Base-by-base conservation (phyloP, 2,888 invertebrate genomes). In the Cephonodes hylas region DNA sequence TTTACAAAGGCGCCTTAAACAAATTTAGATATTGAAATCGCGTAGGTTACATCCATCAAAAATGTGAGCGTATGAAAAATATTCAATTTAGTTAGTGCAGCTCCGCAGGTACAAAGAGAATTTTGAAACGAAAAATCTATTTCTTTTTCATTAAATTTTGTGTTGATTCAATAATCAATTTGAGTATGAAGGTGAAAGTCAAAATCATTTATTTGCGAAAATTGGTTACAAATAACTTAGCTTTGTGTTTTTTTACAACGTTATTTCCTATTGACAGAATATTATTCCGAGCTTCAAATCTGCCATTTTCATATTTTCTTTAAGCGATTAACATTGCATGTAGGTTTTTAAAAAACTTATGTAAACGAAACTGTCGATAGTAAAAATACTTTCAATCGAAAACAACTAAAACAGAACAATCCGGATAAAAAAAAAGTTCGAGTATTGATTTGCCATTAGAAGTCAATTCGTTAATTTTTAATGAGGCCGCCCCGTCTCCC, bases 371-470 rank as follows among this genome's bases (percentile, higher is more conserved):
- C n/a, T n/a, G n/a, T n/a, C n/a, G n/a, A n/a, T n/a, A 27, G 7
- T 31, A 53, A 15, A 25, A 7, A 27, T 7, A 53, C 10, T 10
- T 6, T 3, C 6, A 27, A n/a, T n/a, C n/a, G n/a, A n/a, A n/a
- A 8, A 31, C 4, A 31, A n/a, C 22, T 23, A 22, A 53, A 18
- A 27, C 31, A 31, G 5, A 10, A 10, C 7, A 3, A 18, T 5
- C n/a, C 27, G 15, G 27, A 27, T 25, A 15, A 48, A 57, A 42
- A n/a, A 64, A 65, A 66, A 66, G 61, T 68, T 59, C 53, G 60
- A 66, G 63, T 86, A 90, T 90, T 76, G 90, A 90, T 90, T 91
- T 85, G 67, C 83, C 84, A 91, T 91, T 83, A 90, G 77, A 79
- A 78, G 72, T 75, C 73, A 71, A 70, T 72, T 72, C 83, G 83